Evolutionary conservation across 2,888 invertebrate genomes (phyloP).

Genomic region (Tinea trinotella): DNA sequence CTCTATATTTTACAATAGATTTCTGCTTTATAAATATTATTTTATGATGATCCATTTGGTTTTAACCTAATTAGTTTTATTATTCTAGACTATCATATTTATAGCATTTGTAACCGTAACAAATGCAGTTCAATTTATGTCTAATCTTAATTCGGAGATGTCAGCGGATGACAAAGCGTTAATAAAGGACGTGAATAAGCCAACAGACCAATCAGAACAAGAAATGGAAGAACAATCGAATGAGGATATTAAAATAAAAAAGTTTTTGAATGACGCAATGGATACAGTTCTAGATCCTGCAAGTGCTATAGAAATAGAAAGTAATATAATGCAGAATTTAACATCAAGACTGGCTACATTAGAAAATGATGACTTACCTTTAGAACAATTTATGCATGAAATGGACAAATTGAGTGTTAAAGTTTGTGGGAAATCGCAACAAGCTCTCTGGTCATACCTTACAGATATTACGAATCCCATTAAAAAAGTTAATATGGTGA

Average conservation of each 20-base stretch:
- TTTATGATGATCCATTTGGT: too few relatives aligned
- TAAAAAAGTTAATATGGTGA: conserved; percentile 36
- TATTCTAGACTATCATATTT: conserved; percentile 3
- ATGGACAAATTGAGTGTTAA: conserved; percentile 61
- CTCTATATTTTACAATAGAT: too few relatives aligned
- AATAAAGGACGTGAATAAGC: conserved; percentile 37
- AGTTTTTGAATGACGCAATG: conserved; percentile 56
- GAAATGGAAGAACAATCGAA: conserved; percentile 56
- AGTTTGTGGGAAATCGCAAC: conserved; percentile 57
- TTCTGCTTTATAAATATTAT: too few relatives aligned
- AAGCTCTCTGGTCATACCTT: conserved; percentile 58
- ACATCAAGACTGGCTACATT: conserved; percentile 46
- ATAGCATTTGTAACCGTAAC: not conserved
- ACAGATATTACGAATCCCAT: conserved; percentile 51
- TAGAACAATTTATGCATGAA: conserved; percentile 52
- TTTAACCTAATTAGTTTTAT: too few relatives aligned
- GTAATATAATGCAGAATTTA: conserved; percentile 41
- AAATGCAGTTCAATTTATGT: conserved; percentile 36
- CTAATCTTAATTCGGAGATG: conserved; percentile 55
- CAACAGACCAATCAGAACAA: conserved; percentile 36
- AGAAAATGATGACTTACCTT: conserved; percentile 41
- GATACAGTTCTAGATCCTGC: conserved; percentile 50
- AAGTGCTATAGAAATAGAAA: conserved; percentile 36
- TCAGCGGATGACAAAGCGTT: conserved; percentile 49
- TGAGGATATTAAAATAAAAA: conserved; percentile 48